Base-by-base conservation (phyloP, 2,113 vertebrate genomes). In the Rhinoptilus africanus region DNA sequence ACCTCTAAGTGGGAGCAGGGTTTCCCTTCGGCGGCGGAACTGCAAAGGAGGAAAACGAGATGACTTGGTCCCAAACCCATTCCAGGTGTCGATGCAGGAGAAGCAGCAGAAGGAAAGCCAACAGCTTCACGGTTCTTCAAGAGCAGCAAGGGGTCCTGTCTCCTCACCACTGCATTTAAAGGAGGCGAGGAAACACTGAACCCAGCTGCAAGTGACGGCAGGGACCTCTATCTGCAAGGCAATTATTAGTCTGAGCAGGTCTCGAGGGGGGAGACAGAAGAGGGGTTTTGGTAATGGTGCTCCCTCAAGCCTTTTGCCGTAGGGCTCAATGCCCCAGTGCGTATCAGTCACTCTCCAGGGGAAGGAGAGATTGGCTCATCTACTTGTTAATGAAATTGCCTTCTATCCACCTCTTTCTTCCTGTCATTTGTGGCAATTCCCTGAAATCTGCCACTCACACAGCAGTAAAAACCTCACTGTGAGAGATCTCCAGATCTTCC, bases 401-500 rank as follows among this genome's bases (percentile, higher is more conserved):
- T 83, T 88, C 57, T 71, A 62, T 18, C 37, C 32, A 57, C 24
- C 32, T 48, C 43, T 74, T 16, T 47, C 32, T 16, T 53, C 62
- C 48, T 4, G 0, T 9, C 13, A 28, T 26, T 78, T 66, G 18
- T 54, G 56, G n/a, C 41, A 67, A 22, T 8, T 16, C 71, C 32
- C 51, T 30, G 57, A 66, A 88, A 64, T 53, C 28, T 67, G 22
- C 32, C n/a, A 26, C 35, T 68, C 20, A 34, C 19, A 34, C 2
- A 1, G 10, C 4, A 59, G 5, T 37, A 32, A 57, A 67, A 57
- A 59, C 15, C 50, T 64, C 8, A 43, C n/a, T 2, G 0, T 3
- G 15, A 72, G 28, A 1, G 4, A 60, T 22, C 53, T 43, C 51
- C 62, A 35, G 5, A 21, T 43, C 19, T 32, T 51, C 43, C 39